Percentiles rank a stretch among this genome's conserved stretches.
Evolutionary conservation across 2,113 vertebrate genomes (phyloP).

Genomic region (Psophia crepitans): DNA sequence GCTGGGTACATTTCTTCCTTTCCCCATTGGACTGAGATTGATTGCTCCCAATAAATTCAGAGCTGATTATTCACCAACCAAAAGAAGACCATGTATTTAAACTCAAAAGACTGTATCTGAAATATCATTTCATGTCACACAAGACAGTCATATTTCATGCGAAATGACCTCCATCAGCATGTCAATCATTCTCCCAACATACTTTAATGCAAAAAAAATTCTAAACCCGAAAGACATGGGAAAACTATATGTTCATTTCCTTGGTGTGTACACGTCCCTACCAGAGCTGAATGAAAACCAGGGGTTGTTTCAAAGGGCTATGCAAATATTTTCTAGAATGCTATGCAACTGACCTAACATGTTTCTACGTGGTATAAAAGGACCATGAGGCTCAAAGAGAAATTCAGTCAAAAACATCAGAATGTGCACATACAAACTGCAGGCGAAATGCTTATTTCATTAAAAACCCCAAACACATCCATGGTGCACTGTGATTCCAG

Average conservation of each 20-base stretch:
- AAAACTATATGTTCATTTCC: not conserved
- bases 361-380: not conserved
- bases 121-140: constrained; percentile 13
- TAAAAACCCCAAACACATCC: not conserved
- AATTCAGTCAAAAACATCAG: not conserved
- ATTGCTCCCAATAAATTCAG: constrained; percentile 40
- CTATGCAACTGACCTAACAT: not conserved
- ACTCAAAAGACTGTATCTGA: not conserved
- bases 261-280: not conserved
- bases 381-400: not conserved
- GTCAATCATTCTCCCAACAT: not conserved
- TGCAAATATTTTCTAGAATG: not conserved
- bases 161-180: not conserved
- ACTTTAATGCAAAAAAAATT: not conserved
- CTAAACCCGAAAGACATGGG: not conserved
- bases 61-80: constrained; percentile 47
- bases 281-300: not conserved
- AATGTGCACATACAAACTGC: not conserved
- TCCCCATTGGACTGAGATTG: not conserved
- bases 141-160: not conserved
- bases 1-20: constrained; percentile 4
- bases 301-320: not conserved
- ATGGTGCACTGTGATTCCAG: not conserved
- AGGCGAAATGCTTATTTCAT: not conserved
- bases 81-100: not conserved